Percentiles rank a stretch among this genome's conserved stretches.
phyloP scores from a whole-genome alignment of 2,888 invertebrate species.

The Chrysolina oricalcia region DNA sequence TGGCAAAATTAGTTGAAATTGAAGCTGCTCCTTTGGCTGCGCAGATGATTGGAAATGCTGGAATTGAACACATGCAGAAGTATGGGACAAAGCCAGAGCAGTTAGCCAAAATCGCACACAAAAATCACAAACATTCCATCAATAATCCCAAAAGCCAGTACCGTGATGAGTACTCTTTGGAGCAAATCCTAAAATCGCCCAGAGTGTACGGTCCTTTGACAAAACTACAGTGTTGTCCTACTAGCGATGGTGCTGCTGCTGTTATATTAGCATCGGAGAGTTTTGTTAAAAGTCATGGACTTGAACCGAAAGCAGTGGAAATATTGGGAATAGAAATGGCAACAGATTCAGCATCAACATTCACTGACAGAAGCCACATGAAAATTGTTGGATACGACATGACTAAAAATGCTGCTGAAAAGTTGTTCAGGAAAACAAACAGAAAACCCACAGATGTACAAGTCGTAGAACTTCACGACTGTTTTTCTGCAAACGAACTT shows the following conservation, averaged over 20 bases:
- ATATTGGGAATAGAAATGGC: slow-evolving; percentile 98
- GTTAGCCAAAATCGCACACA: slow-evolving; percentile 97
- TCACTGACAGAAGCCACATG: slow-evolving; percentile 86
- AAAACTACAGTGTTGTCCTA: slow-evolving; percentile 98
- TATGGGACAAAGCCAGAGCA: slow-evolving; percentile 95
- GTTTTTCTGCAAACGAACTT: slow-evolving; percentile 97
- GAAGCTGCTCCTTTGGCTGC: slow-evolving; percentile 90
- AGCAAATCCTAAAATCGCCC: slow-evolving; percentile 92
- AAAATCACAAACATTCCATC: slow-evolving; percentile 97
- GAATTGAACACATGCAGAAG: slow-evolving; percentile 94
- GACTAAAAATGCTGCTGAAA: slow-evolving; percentile 88
- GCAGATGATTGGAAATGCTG: slow-evolving; percentile 98
- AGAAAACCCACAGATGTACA: slow-evolving; percentile 87
- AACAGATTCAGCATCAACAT: slow-evolving; percentile 91
- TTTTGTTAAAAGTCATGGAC: slow-evolving; percentile 87
- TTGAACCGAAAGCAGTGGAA: slow-evolving; percentile 93
- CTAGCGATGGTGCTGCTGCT: slow-evolving; percentile 98
- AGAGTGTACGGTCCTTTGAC: slow-evolving; percentile 93
- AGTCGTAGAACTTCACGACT: slow-evolving; percentile 97
- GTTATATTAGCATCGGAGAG: slow-evolving; percentile 93
- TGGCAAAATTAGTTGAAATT: slow-evolving; percentile 89
- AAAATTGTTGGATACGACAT: slow-evolving; percentile 93
- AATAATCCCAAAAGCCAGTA: slow-evolving; percentile 98
- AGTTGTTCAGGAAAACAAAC: slow-evolving; percentile 83
- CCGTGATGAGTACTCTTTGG: slow-evolving; percentile 90